Conservation (phyloP, 2,888 invertebrate species). For the Coleophora deauratella region DNA sequence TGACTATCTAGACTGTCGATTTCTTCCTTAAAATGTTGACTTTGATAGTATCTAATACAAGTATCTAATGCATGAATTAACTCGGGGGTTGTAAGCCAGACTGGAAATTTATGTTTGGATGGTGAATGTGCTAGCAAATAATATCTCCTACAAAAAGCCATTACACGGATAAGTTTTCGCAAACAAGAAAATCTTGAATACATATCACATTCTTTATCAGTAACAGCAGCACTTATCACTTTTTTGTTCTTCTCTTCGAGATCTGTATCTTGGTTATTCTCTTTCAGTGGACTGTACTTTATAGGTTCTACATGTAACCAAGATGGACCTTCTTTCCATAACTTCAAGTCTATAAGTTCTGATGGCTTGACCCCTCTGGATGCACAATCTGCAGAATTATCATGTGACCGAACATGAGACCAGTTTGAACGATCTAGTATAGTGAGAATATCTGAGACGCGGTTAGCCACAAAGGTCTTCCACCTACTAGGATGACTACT, state of each 20-base stretch:
- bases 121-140: not conserved
- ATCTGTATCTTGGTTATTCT: not conserved
- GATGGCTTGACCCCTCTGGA: too few relatives aligned
- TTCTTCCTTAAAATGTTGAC: not conserved
- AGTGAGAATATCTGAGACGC: too few relatives aligned
- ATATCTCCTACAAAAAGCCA: not conserved
- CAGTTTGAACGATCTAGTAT: constrained; percentile 1
- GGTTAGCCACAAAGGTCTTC: too few relatives aligned
- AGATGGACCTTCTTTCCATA: too few relatives aligned
- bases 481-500: too few relatives aligned
- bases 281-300: too few relatives aligned
- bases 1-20: not conserved
- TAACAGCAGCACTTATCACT: not conserved
- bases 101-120: not conserved
- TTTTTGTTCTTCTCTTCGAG: not conserved
- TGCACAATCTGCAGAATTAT: too few relatives aligned
- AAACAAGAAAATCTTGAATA: not conserved
- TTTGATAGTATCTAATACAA: too few relatives aligned
- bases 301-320: too few relatives aligned
- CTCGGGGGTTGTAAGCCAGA: not conserved
- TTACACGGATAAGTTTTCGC: not conserved
- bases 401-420: not conserved
- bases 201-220: not conserved
- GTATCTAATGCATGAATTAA: not conserved
- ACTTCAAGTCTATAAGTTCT: too few relatives aligned